A percentile compares a stretch with the other conserved stretches of the same genome.
phyloP scores from a whole-genome alignment of 2,888 invertebrate species.

The Rhamphomyia laevipes region DNA sequence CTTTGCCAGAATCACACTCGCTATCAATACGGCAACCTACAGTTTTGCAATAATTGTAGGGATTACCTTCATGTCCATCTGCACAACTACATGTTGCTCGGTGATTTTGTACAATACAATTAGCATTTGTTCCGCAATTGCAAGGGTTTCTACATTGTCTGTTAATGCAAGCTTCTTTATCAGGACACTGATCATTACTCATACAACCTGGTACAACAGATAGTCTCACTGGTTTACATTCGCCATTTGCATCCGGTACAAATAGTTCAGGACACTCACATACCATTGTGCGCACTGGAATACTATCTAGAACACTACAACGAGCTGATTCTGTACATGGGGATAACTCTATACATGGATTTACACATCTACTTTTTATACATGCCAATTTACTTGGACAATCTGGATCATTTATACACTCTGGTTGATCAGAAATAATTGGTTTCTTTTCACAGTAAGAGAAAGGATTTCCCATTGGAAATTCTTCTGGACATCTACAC shows the following conservation, averaged over 20 bases:
- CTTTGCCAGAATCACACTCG: slow-evolving; percentile 72
- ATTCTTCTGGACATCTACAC: slow-evolving; percentile 70
- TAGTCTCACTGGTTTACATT: slow-evolving; percentile 60
- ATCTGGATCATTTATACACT: slow-evolving; percentile 66
- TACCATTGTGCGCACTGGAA: slow-evolving; percentile 76
- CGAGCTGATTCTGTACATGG: slow-evolving; percentile 65
- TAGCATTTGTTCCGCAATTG: slow-evolving; percentile 73
- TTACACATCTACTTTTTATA: slow-evolving; percentile 62
- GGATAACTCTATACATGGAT: slow-evolving; percentile 63
- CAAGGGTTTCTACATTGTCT: slow-evolving; percentile 79
- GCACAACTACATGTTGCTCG: slow-evolving; percentile 78
- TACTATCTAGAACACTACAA: slow-evolving; percentile 73
- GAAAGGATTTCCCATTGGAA: slow-evolving; percentile 69
- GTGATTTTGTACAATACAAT: slow-evolving; percentile 71
- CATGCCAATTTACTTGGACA: slow-evolving; percentile 74
- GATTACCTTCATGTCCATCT: slow-evolving; percentile 76
- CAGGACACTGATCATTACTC: slow-evolving; percentile 65
- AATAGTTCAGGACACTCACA: slow-evolving; percentile 80
- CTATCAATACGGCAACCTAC: slow-evolving; percentile 73
- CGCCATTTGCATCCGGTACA: slow-evolving; percentile 66
- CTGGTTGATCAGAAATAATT: slow-evolving; percentile 39
- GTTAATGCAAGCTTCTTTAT: slow-evolving; percentile 72
- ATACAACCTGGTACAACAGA: slow-evolving; percentile 65
- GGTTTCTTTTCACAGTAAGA: slow-evolving; percentile 55
- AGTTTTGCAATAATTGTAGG: slow-evolving; percentile 65